Conservation (phyloP, 2,797 vertebrate species). For the Columba guinea region DNA sequence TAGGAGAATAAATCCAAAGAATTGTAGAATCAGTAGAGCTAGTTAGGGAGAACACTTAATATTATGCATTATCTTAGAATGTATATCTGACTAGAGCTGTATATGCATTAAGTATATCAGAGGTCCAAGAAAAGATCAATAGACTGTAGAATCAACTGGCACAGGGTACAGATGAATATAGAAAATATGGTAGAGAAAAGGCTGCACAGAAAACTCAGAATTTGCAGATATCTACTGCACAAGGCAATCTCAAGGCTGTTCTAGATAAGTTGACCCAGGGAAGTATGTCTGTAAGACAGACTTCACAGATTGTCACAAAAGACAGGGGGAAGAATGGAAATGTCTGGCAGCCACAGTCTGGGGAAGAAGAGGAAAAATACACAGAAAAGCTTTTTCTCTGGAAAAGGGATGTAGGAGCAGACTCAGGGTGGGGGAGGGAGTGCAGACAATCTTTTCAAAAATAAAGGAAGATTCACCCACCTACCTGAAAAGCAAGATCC, state of each 20-base stretch:
- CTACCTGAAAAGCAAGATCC: neutral
- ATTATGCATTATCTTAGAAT: neutral
- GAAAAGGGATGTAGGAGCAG: neutral
- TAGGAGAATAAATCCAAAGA: neutral
- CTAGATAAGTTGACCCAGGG: neutral
- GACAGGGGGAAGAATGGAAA: neutral
- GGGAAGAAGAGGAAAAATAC: neutral
- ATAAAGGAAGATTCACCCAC: neutral
- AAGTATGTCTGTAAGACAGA: neutral
- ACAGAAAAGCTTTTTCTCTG: neutral
- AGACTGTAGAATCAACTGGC: neutral
- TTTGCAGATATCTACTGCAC: neutral
- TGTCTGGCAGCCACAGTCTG: neutral
- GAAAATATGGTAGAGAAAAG: neutral
- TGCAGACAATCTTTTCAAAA: neutral
- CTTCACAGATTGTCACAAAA: neutral
- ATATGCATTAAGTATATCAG: neutral
- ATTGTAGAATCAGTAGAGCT: neutral
- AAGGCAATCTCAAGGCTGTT: neutral
- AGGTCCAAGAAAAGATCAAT: neutral
- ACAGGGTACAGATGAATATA: neutral
- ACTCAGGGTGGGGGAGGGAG: accelerated
- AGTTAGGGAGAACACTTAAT: neutral
- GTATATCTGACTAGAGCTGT: neutral
- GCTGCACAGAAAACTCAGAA: neutral